Conservation (phyloP, 2,113 vertebrate species). For the Dolichotis patagonum region DNA sequence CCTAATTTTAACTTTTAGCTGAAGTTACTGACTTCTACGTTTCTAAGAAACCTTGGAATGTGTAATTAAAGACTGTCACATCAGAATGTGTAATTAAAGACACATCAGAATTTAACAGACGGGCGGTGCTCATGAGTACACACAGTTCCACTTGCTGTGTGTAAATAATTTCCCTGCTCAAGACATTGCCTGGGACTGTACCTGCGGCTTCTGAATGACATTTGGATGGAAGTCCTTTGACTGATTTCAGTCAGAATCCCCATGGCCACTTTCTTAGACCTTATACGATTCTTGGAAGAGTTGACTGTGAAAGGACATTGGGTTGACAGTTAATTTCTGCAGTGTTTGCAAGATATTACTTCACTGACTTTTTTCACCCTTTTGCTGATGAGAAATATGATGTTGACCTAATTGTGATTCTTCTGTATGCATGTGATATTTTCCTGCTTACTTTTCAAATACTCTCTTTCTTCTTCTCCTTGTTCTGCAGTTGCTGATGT, state of each 20-base stretch:
- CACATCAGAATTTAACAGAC: not conserved
- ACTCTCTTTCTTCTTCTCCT: not conserved
- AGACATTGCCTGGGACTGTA: not conserved
- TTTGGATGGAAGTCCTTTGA: not conserved
- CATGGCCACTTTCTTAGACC: not conserved
- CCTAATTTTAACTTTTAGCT: not conserved
- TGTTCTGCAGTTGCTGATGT: not conserved
- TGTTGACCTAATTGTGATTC: not conserved
- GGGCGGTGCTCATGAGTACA: not conserved
- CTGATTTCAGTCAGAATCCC: not conserved
- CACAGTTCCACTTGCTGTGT: not conserved
- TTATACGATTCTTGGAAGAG: not conserved
- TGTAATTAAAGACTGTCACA: not conserved
- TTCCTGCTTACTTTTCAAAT: not conserved
- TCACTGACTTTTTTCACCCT: not conserved
- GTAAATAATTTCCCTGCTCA: not conserved
- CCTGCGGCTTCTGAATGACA: not conserved
- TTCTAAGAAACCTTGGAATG: not conserved
- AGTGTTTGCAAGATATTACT: not conserved
- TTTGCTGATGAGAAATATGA: conserved; percentile 1
- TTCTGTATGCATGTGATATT: not conserved
- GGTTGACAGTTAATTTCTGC: not conserved
- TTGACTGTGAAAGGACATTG: not conserved
- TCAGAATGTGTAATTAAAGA: not conserved
- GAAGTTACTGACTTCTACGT: not conserved